phyloP scores from a whole-genome alignment of 2,113 vertebrate genomes.

The Colossoma macropomum region DNA sequence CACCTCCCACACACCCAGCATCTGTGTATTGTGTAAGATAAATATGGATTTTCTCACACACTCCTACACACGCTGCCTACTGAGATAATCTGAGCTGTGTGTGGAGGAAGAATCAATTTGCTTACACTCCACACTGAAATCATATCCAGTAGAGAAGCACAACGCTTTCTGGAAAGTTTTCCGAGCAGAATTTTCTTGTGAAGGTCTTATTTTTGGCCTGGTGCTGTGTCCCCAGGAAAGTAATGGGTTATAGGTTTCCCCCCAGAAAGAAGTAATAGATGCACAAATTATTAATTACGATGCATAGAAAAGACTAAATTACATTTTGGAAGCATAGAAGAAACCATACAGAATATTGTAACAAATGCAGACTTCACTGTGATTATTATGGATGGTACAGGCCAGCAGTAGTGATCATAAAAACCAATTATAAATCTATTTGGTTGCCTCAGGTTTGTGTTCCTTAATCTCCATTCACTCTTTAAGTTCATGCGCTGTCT shows the following conservation, averaged over 20 bases:
- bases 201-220: not conserved
- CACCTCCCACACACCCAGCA: constrained; percentile 27
- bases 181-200: not conserved
- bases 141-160: not conserved
- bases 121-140: constrained; percentile 21
- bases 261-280: not conserved
- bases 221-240: not conserved
- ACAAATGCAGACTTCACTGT: not conserved
- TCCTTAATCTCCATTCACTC: not conserved
- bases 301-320: not conserved
- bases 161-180: not conserved
- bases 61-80: constrained; percentile 31
- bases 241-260: not conserved
- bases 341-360: not conserved
- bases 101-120: constrained; percentile 34
- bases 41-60: constrained; percentile 40
- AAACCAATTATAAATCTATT: not conserved
- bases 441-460: not conserved
- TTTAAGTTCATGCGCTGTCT: not conserved
- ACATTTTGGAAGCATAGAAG: not conserved
- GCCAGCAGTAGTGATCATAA: not conserved
- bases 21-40: constrained; percentile 35
- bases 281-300: not conserved
- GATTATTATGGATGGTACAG: not conserved
- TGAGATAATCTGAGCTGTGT: constrained; percentile 24